Evolutionary conservation across 2,113 vertebrate genomes (phyloP).

Genomic region (Connochaetes taurinus): DNA sequence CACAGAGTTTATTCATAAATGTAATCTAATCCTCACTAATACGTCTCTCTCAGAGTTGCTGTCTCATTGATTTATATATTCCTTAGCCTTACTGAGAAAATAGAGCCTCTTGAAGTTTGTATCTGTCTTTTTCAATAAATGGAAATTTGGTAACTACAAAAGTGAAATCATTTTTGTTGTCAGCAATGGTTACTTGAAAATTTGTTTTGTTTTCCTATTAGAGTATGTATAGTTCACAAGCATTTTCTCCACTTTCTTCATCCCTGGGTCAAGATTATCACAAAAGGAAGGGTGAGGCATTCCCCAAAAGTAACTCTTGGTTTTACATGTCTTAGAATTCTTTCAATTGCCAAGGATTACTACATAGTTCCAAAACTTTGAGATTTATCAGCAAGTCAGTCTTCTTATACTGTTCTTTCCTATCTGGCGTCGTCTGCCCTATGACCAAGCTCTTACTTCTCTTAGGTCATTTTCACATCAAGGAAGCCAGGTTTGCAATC

Average conservation of each 20-base stretch:
- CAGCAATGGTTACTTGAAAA: neutral
- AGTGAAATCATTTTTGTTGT: neutral
- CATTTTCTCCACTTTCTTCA: neutral
- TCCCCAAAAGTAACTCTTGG: neutral
- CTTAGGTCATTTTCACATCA: neutral
- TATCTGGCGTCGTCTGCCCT: neutral
- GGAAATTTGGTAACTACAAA: neutral
- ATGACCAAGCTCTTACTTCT: neutral
- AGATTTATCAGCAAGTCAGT: neutral
- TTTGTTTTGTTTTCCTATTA: neutral
- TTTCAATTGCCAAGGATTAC: neutral
- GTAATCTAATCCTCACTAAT: neutral
- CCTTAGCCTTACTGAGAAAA: neutral
- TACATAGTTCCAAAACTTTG: neutral
- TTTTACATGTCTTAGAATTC: neutral
- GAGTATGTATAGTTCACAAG: neutral
- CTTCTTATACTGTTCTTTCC: neutral
- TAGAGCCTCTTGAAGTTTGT: neutral
- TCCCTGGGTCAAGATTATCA: neutral
- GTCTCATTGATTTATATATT: neutral
- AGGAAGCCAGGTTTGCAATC: neutral
- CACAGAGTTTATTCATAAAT: neutral
- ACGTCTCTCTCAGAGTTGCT: neutral
- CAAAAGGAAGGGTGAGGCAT: neutral
- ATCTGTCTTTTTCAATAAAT: neutral